Percentiles rank a stretch among this genome's conserved stretches.
Evolutionary conservation across 1,140 invertebrate genomes (phyloP).

Genomic region (Helicoverpa armigera): DNA sequence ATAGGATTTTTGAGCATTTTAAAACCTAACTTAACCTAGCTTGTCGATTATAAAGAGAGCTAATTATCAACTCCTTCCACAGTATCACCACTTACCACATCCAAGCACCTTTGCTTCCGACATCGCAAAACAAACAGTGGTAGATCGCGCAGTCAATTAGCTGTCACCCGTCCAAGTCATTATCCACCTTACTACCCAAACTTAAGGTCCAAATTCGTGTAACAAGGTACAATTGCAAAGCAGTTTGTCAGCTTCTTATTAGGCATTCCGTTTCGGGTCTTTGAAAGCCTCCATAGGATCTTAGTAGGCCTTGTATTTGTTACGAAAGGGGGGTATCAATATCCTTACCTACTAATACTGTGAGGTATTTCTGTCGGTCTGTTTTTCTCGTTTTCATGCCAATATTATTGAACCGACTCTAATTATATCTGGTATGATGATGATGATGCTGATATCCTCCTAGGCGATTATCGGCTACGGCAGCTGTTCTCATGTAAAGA

Average conservation of each 20-base stretch:
- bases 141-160: conserved; percentile 30
- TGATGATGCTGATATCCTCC: no score
- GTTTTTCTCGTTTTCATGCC: no score
- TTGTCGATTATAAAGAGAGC: not conserved
- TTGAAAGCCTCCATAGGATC: conserved; percentile 1
- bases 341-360: no score
- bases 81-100: not conserved
- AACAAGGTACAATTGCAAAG: not conserved
- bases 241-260: conserved; percentile 26
- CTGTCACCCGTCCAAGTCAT: not conserved
- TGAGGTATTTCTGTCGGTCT: no score
- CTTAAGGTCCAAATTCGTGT: not conserved
- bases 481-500: no score
- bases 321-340: not conserved
- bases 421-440: no score
- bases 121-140: conserved; percentile 29
- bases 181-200: not conserved
- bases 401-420: no score
- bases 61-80: no score
- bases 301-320: not conserved
- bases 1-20: no score
- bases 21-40: no score
- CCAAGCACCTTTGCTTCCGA: conserved; percentile 11
- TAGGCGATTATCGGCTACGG: no score
- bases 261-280: conserved; percentile 29